phyloP scores from a whole-genome alignment of 2,113 vertebrate genomes.

The Phylloscopus whistleri region DNA sequence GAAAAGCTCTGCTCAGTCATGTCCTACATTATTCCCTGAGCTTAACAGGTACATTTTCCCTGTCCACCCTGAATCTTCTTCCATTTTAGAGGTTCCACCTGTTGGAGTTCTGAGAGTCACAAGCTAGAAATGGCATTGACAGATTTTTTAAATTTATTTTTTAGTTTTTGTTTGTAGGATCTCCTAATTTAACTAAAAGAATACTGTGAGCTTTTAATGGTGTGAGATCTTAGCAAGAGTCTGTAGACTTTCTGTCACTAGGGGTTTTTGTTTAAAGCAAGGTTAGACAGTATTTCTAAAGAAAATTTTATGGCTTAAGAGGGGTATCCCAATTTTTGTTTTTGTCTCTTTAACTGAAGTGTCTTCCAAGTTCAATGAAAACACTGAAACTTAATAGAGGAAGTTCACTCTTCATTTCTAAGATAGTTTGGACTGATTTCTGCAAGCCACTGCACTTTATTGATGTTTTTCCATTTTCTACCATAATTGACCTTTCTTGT shows the following conservation, averaged over 20 bases:
- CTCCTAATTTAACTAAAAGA: background rate
- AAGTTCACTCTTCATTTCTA: background rate
- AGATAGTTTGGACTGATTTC: fast-evolving
- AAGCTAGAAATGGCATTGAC: fast-evolving
- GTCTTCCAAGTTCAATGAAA: background rate
- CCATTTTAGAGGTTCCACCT: background rate
- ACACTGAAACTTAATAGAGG: background rate
- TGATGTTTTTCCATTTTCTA: background rate
- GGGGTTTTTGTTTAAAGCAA: background rate
- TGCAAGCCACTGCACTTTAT: background rate
- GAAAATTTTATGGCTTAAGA: background rate
- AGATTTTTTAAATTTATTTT: background rate
- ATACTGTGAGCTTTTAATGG: background rate
- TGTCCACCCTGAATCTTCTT: background rate
- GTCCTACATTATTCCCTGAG: background rate
- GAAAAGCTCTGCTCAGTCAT: background rate
- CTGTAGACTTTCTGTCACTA: background rate
- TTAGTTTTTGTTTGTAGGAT: background rate
- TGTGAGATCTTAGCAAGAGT: background rate
- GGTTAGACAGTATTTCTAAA: background rate
- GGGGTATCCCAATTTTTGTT: background rate
- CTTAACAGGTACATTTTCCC: background rate
- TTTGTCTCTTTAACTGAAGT: background rate
- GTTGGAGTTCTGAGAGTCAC: fast-evolving
- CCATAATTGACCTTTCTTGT: background rate